Conservation (phyloP, 2,113 vertebrate species). For the Leptodactylus fuscus region DNA sequence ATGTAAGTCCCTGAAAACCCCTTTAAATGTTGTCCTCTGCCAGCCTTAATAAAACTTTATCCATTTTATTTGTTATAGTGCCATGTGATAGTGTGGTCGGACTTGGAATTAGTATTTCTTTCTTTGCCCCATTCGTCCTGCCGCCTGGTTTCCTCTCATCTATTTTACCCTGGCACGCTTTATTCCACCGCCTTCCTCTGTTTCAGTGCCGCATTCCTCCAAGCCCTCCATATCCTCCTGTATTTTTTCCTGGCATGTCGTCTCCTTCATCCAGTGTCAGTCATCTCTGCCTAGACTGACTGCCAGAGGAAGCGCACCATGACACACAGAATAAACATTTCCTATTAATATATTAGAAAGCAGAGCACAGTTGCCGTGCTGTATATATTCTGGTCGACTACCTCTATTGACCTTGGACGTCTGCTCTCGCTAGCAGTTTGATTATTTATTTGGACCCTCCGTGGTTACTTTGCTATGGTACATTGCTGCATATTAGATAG, state of each 20-base stretch:
- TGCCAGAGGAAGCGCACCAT: constrained; percentile 9
- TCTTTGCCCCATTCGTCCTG: not conserved
- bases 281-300: not conserved
- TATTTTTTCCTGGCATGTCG: constrained; percentile 5
- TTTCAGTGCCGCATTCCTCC: not conserved
- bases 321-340: constrained; percentile 31
- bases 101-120: not conserved
- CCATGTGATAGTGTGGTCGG: not conserved
- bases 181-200: not conserved
- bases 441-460: constrained; percentile 30
- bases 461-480: constrained; percentile 43
- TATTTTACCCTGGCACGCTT: not conserved
- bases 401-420: constrained; percentile 51
- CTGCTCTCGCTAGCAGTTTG: constrained; percentile 27
- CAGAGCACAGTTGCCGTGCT: not conserved
- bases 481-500: constrained; percentile 41
- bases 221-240: not conserved
- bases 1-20: no score
- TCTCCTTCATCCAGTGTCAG: constrained; percentile 16
- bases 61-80: no score
- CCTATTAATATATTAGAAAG: not conserved
- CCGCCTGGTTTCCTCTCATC: not conserved
- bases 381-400: not conserved
- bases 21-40: no score
- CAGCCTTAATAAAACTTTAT: no score